Evolutionary conservation across 2,113 vertebrate species (phyloP), one percentile per base, ranked within the genome.

Genomic region (Sakesphorus luctuosus): DNA sequence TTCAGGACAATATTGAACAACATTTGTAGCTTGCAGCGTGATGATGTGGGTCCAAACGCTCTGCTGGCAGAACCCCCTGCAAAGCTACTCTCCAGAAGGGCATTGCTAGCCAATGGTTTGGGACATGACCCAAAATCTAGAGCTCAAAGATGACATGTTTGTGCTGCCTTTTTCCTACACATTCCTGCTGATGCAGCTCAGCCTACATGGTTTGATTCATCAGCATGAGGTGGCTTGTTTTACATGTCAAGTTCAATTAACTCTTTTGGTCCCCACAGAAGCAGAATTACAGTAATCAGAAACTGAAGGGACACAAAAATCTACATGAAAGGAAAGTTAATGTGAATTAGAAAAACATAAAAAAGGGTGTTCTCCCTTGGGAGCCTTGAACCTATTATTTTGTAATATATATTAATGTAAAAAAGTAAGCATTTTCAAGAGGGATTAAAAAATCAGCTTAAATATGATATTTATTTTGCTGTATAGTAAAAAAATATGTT

Each of bases 141-240:
- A 50, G 63, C 40, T 77, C 5, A 10, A 26, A n/a, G 24, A 33
- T 53, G 47, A 90, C 3, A 16, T 29, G 26, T 55, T 67, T 38
- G n/a, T 2, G 19, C 43, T 94, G 84, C 50, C 36, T 73, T 89
- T 82, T 89, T 96, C 87, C 89, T 83, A 80, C 89, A 86, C 44
- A 33, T 28, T 79, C 44, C 47, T 56, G 40, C 53, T 56, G 77
- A 66, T 29, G 55, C 55, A 91, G 47, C 82, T 94, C 87, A 65
- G 84, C 85, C 93, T 77, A 89, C 79, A 47, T 1, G 2, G 24
- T 86, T 91, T 85, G 81, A 96, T 93, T 93, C 84, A 95, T 61
- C 59, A 18, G 47, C 69, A 77, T 76, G 89, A 95, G 56, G 69
- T 44, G 44, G 68, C 72, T 66, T 65, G 20, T 58, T 88, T 91